Evolutionary conservation across 2,888 invertebrate species (phyloP), one percentile per base, ranked within the genome.

Genomic region (Melieria omissa): DNA sequence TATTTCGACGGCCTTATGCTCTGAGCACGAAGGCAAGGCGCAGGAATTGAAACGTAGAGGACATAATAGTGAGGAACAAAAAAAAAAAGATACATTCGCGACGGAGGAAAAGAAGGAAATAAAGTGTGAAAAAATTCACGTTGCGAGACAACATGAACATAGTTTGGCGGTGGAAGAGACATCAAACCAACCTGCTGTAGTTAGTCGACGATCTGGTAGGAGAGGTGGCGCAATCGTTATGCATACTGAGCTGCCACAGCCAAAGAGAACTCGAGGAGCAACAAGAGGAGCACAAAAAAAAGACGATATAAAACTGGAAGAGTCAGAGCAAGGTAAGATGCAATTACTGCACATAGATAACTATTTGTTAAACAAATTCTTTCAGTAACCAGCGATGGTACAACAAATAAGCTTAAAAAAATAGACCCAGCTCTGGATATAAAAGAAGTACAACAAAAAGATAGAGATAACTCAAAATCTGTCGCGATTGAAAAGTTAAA

Each of bases 201-300:
- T 69, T 41, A 70, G 75, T 4, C 80, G 84, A 0, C 82, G 85
- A 10, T 83, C 85, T 0, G 81, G 84, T 4, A 78, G 86, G 44
- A 80, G 85, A 6, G 79, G 83, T 12, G 83, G 81, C 16, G 77
- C 81, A 1, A 76, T 79, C 3, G 82, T 84, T 0, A 76, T 80
- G 3, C 76, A 82, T 58, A 70, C 80, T 0, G 85, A 84, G 65
- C 66, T 82, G 10, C 81, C 82, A 5, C 81, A 82, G 58, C 76
- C 80, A 0, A 85, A 85, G 68, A 78, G 83, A 41, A 83, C 85
- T 9, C 74, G 83, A 9, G 78, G 77, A 41, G 76, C 74, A 0
- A 72, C 72, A 3, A 83, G 81, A 62, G 55, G 73, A 64, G 7
- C 70, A 16, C 8, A 62, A 6, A 74, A 75, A 52, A 73, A 73